Base-by-base conservation (phyloP, 1,140 invertebrate species). In the Drosophila orosa region DNA sequence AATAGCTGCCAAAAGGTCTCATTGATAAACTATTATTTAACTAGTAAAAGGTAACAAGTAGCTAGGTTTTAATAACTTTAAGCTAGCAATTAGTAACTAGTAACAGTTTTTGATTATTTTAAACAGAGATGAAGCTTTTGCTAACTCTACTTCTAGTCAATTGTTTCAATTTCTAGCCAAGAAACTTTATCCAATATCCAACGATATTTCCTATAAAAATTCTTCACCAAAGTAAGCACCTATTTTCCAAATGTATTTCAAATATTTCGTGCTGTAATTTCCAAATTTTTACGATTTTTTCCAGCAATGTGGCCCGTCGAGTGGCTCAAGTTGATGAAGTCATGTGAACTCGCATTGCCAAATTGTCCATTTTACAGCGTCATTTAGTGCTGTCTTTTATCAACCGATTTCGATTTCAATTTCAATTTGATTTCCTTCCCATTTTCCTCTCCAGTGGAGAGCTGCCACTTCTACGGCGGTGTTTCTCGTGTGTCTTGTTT, bases 351-450 rank as follows among this genome's bases (percentile, higher is more conserved):
- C 7, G 3, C 6, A 50, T 63, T 40, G 59, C 58, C 37, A 66
- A 67, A 63, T 63, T 50, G 13, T n/a, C 33, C 33, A 61, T 63
- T 39, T 48, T 5, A 13, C 19, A 40, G 15, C 1, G 7, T 37
- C 39, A 67, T 67, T 48, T 9, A 25, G 8, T 15, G 52, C 52
- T 57, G 50, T 9, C 17, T 40, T 62, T 22, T 40, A 63, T 29
- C 33, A 62, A 47, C 22, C 15, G 15, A 47, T 33, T 47, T 29
- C 8, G 17, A 52, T 33, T 47, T 47, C 44, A n/a, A 9, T 25
- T 47, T 47, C 19, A 7, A 66, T 66, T 33, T 13, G 42, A 57
- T 57, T 71, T 71, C 63, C 67, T 71, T 48, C 67, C 67, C 56
- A 71, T 56, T 69, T 69, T 69, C 65, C 50, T 2, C 44, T 45